Evolutionary conservation across 2,888 invertebrate genomes (phyloP).

Genomic region (Pachymerium ferrugineum): DNA sequence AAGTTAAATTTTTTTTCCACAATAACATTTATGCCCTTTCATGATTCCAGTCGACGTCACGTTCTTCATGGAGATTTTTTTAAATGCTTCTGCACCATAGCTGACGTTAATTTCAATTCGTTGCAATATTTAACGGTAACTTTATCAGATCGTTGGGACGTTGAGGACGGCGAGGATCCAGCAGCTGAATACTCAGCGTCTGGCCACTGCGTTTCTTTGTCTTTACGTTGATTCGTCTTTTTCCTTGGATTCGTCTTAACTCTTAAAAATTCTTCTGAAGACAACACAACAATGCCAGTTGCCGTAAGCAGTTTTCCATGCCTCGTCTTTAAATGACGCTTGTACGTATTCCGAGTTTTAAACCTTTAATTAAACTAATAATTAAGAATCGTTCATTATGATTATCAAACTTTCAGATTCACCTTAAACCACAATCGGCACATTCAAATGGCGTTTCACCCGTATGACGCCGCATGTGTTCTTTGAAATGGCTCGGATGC

Average conservation of each 20-base stretch:
- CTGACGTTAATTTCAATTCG: conserved; percentile 1
- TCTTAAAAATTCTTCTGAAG: conserved; percentile 51
- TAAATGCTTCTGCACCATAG: conserved; percentile 12
- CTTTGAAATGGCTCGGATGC: conserved; percentile 57
- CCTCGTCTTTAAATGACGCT: conserved; percentile 55
- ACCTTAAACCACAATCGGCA: conserved; percentile 47
- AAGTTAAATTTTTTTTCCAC: not conserved
- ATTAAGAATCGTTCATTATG: not conserved
- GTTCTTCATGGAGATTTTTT: not conserved
- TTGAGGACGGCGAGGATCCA: not conserved
- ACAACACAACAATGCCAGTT: conserved; percentile 50
- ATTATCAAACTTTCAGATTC: not conserved
- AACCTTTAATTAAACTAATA: conserved; percentile 46
- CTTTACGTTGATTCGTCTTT: conserved; percentile 30
- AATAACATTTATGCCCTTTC: not conserved
- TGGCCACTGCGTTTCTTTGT: conserved; percentile 36
- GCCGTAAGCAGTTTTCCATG: conserved; percentile 56
- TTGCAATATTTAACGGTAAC: conserved; percentile 3
- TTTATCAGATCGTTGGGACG: not conserved
- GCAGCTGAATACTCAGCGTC: conserved; percentile 10
- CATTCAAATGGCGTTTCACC: conserved; percentile 54
- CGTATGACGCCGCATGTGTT: conserved; percentile 56
- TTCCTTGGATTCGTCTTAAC: conserved; percentile 45
- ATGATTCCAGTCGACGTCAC: not conserved
- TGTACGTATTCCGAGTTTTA: conserved; percentile 58